Conservation (phyloP, 2,113 vertebrate species). For the Solenodon paradoxus region DNA sequence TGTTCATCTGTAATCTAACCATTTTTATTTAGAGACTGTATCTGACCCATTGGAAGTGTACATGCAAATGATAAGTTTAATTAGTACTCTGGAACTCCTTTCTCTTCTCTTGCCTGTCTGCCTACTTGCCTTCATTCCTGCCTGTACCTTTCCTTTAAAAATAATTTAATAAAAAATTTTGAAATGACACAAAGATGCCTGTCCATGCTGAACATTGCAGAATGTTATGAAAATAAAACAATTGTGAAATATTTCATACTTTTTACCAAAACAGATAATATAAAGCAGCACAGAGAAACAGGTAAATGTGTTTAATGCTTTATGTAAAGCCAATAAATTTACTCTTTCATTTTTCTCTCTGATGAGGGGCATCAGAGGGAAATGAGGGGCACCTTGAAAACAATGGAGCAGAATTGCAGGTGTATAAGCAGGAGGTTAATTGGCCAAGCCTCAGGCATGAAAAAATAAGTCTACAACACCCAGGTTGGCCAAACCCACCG, state of each 20-base stretch:
- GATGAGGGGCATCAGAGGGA: too few species aligned
- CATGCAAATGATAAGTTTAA: background rate
- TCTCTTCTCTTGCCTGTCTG: too few species aligned
- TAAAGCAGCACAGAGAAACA: conserved; percentile 2
- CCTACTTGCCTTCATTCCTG: too few species aligned
- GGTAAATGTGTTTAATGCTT: background rate
- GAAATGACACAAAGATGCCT: background rate
- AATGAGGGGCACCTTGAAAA: too few species aligned
- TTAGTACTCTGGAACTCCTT: background rate
- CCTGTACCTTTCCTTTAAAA: too few species aligned
- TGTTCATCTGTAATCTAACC: conserved; percentile 16
- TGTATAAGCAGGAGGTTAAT: too few species aligned
- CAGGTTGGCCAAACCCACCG: too few species aligned
- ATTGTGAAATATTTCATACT: background rate
- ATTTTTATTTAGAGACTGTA: conserved; percentile 29
- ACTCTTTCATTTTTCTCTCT: background rate
- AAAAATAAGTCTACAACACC: too few species aligned
- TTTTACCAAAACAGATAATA: background rate
- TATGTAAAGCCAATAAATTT: background rate
- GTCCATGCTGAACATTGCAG: background rate
- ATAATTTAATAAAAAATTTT: conserved; percentile 14
- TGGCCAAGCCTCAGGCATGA: too few species aligned
- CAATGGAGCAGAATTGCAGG: too few species aligned
- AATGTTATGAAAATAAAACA: conserved; percentile 41
- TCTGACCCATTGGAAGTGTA: conserved; percentile 1